These are phyloP conservation scores for Paracanthobrama guichenoti DNA, from an alignment of 2,113 vertebrate genomes.

Conservation along the genomic window DNA sequence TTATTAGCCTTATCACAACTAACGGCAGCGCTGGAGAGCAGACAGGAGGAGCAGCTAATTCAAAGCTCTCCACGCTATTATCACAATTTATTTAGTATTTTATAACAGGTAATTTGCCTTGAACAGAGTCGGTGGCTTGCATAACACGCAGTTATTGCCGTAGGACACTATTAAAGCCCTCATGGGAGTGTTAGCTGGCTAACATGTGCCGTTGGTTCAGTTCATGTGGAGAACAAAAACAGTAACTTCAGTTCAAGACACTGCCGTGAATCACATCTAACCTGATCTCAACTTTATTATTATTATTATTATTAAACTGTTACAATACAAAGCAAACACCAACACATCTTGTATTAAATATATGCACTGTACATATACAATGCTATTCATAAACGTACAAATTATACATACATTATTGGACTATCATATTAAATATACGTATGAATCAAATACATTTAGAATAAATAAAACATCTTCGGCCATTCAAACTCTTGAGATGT, in stretches of 20 bases:
- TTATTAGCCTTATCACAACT: slow-evolving; percentile 40
- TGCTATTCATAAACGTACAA: too few relatives aligned
- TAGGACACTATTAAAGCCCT: background rate
- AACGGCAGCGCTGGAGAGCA: slow-evolving; percentile 12
- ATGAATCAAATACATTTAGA: background rate
- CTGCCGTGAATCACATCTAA: background rate
- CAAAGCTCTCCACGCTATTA: background rate
- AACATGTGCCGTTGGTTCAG: slow-evolving; percentile 35
- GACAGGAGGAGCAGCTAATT: slow-evolving; percentile 19
- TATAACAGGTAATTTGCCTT: slow-evolving; percentile 1
- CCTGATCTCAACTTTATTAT: too few relatives aligned
- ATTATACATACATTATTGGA: background rate
- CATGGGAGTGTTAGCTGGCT: slow-evolving; percentile 23
- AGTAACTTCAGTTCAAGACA: slow-evolving; percentile 26
- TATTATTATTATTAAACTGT: background rate
- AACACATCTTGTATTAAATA: background rate
- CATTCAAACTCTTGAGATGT: background rate
- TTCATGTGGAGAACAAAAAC: slow-evolving; percentile 34
- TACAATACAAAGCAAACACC: background rate
- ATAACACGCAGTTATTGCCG: background rate
- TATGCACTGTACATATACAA: background rate
- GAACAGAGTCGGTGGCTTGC: background rate
- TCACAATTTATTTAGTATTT: slow-evolving; percentile 8
- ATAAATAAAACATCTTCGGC: background rate
- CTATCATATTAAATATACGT: too few relatives aligned